phyloP scores from a whole-genome alignment of 2,888 invertebrate species.

The Galeopsomyia nigrocyanea region DNA sequence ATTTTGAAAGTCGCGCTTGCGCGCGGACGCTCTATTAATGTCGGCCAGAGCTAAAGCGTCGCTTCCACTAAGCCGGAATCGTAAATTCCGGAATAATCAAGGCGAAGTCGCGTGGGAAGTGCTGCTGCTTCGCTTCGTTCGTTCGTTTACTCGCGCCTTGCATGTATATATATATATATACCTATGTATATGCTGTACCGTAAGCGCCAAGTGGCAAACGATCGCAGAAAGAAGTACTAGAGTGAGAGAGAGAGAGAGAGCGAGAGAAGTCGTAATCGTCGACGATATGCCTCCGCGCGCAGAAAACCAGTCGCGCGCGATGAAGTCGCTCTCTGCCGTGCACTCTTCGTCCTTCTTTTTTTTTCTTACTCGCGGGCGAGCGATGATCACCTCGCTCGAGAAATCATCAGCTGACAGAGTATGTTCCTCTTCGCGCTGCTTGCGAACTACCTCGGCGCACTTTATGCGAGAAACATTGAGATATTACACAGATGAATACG shows the following conservation, averaged over 20 bases:
- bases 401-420: slow-evolving; percentile 50
- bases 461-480: too few relatives aligned
- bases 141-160: slow-evolving; percentile 21
- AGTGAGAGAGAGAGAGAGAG: slow-evolving; percentile 33
- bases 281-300: not conserved
- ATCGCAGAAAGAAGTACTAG: not conserved
- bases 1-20: slow-evolving; percentile 21
- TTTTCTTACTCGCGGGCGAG: slow-evolving; percentile 7
- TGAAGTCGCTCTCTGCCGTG: slow-evolving; percentile 24
- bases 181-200: slow-evolving; percentile 1
- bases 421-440: slow-evolving; percentile 52
- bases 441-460: not conserved
- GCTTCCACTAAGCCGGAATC: slow-evolving; percentile 43
- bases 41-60: slow-evolving; percentile 23
- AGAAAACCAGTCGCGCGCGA: slow-evolving; percentile 38
- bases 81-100: slow-evolving; percentile 55
- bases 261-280: slow-evolving; percentile 10
- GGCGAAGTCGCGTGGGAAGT: slow-evolving; percentile 57
- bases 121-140: slow-evolving; percentile 44
- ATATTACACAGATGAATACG: too few relatives aligned
- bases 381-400: slow-evolving; percentile 21
- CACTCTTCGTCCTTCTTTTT: slow-evolving; percentile 7
- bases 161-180: too few relatives aligned
- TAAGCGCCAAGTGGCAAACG: slow-evolving; percentile 24
- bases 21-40: slow-evolving; percentile 32